Conservation (phyloP, 2,888 invertebrate species). For the Rhagonycha fulva region DNA sequence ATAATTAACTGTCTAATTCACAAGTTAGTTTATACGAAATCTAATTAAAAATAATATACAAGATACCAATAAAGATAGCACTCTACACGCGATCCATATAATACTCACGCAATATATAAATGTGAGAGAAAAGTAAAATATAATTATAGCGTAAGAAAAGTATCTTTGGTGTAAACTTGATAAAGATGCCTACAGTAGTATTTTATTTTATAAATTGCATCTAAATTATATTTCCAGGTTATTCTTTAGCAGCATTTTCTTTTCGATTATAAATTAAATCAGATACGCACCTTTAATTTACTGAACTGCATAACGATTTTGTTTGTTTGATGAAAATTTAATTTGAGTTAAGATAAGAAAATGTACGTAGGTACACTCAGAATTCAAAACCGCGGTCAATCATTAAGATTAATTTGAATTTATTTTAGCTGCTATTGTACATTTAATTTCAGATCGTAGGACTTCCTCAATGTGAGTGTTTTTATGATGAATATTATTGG, state of each 20-base stretch:
- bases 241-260: background rate
- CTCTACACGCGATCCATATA: constrained; percentile 32
- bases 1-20: constrained; percentile 27
- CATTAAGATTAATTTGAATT: too few species aligned
- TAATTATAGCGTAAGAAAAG: constrained; percentile 6
- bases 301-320: background rate
- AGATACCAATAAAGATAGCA: constrained; percentile 31
- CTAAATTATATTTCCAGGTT: background rate
- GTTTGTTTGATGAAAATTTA: background rate
- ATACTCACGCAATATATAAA: constrained; percentile 25
- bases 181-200: constrained; percentile 8
- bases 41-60: constrained; percentile 35
- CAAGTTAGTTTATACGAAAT: constrained; percentile 35
- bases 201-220: background rate
- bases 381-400: too few species aligned
- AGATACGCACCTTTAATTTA: background rate
- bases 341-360: too few species aligned
- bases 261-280: background rate
- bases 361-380: too few species aligned
- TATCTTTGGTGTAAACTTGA: constrained; percentile 15
- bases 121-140: constrained; percentile 15
- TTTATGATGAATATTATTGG: too few species aligned
- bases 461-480: too few species aligned
- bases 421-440: too few species aligned
- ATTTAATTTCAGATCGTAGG: too few species aligned